A percentile compares a stretch with the other conserved stretches of the same genome.
phyloP scores from a whole-genome alignment of 2,797 vertebrate species.

The Notamacropus eugenii region DNA sequence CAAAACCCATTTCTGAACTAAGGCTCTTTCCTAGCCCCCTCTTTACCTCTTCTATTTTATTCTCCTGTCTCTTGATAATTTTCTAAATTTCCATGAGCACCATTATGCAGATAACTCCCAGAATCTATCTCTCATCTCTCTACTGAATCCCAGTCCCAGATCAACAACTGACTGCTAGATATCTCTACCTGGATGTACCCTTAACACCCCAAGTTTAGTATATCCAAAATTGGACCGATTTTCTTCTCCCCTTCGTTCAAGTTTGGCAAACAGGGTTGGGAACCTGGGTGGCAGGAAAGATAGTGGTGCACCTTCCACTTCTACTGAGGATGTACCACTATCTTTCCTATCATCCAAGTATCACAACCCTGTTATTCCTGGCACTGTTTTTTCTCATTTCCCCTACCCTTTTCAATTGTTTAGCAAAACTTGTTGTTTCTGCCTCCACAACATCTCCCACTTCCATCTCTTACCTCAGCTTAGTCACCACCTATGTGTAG shows the following conservation, averaged over 20 bases:
- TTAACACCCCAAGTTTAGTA: constrained; percentile 34
- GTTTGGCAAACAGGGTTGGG: no score
- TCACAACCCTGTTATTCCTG: background rate
- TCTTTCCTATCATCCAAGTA: background rate
- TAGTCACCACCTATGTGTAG: background rate
- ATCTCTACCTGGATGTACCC: constrained; percentile 65
- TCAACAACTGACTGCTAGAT: constrained; percentile 49
- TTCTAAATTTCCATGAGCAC: background rate
- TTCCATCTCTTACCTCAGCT: background rate
- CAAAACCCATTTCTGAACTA: background rate
- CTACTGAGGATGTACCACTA: background rate
- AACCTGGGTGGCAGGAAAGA: no score
- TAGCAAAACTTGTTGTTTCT: background rate
- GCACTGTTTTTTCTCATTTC: background rate
- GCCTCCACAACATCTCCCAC: background rate
- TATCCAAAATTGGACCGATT: background rate
- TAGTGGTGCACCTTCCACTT: background rate
- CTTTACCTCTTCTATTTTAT: background rate
- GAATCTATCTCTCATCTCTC: constrained; percentile 33
- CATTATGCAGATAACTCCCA: background rate
- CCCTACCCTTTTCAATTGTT: background rate
- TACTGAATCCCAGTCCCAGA: constrained; percentile 35
- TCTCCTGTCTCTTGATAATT: background rate
- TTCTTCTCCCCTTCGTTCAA: background rate
- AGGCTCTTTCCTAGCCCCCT: background rate